Evolutionary conservation across 2,113 vertebrate species (phyloP).

Genomic region (Leucosticte australis): DNA sequence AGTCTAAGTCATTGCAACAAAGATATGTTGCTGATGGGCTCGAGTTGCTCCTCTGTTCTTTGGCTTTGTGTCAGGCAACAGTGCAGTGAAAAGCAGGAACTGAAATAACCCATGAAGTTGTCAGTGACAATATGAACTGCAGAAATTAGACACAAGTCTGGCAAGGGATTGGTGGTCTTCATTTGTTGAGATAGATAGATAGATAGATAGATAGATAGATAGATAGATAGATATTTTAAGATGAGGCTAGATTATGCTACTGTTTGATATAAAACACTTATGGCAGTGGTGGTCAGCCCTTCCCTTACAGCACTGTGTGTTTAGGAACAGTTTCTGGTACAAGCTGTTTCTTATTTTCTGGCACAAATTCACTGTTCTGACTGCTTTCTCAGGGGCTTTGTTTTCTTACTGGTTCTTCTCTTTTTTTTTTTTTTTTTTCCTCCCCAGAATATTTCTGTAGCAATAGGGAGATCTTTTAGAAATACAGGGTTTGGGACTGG

Average conservation of each 20-base stretch:
- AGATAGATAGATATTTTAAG: too few species aligned
- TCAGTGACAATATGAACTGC: background rate
- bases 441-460: background rate
- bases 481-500: background rate
- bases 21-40: background rate
- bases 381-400: background rate
- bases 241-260: background rate
- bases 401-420: background rate
- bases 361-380: background rate
- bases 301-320: accelerated
- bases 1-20: background rate
- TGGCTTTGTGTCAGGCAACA: background rate
- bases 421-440: background rate
- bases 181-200: too few species aligned
- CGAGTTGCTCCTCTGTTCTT: background rate
- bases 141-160: background rate
- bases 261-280: background rate
- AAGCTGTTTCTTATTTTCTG: background rate
- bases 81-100: background rate
- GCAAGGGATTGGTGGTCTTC: background rate
- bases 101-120: background rate
- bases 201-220: too few species aligned
- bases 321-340: background rate
- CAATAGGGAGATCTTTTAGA: background rate
- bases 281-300: background rate